These are phyloP conservation scores for Cathartes aura DNA, from an alignment of 2,113 vertebrate genomes.

Conservation along the genomic window DNA sequence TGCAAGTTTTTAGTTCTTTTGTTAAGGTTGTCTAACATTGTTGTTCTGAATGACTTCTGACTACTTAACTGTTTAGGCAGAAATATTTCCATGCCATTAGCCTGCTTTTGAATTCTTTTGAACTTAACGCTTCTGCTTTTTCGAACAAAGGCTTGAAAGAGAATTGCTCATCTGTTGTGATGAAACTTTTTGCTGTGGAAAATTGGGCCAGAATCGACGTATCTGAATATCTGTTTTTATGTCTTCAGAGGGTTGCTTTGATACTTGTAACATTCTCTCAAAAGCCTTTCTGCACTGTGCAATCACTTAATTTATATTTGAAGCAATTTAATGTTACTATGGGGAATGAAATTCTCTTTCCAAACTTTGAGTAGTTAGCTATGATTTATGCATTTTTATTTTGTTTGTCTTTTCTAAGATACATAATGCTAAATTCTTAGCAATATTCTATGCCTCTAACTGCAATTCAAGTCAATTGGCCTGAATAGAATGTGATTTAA, in stretches of 20 bases:
- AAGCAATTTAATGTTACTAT: not conserved
- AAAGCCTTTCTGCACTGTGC: not conserved
- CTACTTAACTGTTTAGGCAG: not conserved
- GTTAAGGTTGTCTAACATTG: not conserved
- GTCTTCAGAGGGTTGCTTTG: not conserved
- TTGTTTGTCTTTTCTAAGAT: not conserved
- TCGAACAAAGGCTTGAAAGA: not conserved
- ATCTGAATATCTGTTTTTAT: not conserved
- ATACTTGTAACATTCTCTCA: not conserved
- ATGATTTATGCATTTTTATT: not conserved
- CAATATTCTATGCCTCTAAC: not conserved
- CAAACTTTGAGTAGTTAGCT: not conserved
- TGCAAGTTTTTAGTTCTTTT: not conserved
- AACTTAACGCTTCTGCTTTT: not conserved
- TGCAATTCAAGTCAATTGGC: not conserved
- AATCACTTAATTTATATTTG: not conserved
- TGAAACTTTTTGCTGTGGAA: not conserved
- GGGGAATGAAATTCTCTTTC: not conserved
- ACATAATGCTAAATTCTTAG: not conserved
- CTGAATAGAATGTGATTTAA: not conserved
- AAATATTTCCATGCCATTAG: not conserved
- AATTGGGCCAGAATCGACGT: not conserved
- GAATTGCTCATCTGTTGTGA: not conserved
- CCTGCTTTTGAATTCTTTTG: not conserved
- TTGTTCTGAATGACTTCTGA: not conserved